A percentile compares a stretch with the other conserved stretches of the same genome.
Conservation (phyloP, 1,140 invertebrate genomes). For the Ceratosolen solmsi region DNA sequence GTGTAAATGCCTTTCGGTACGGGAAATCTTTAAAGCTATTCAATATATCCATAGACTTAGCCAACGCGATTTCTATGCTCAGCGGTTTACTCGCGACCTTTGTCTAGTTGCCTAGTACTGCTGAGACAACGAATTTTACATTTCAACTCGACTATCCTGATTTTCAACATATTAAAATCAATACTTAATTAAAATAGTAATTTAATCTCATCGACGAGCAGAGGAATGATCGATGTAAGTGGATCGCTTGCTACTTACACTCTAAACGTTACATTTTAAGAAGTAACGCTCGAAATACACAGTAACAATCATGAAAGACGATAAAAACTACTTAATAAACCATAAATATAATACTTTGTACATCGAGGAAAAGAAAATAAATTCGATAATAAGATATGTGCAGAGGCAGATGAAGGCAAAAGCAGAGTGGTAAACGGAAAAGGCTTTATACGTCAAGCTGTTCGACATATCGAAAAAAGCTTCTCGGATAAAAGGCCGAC, state of each 20-base stretch:
- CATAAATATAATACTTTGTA: neutral
- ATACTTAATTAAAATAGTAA: too few species aligned
- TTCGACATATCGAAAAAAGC: neutral
- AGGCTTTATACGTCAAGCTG: neutral
- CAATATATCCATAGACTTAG: neutral
- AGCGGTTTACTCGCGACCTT: neutral
- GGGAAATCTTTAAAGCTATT: constrained; percentile 1
- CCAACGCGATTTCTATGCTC: neutral
- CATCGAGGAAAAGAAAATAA: neutral
- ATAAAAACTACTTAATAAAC: neutral
- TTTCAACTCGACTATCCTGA: neutral
- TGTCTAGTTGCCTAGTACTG: neutral
- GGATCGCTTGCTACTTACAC: too few species aligned
- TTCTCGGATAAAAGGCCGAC: neutral
- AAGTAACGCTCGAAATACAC: too few species aligned
- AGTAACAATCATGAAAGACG: neutral
- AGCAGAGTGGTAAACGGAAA: neutral
- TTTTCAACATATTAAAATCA: neutral
- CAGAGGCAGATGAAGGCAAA: neutral
- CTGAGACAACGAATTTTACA: neutral
- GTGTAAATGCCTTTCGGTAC: neutral
- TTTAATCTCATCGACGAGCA: too few species aligned
- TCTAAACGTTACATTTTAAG: too few species aligned
- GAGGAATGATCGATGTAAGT: too few species aligned
- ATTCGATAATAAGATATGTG: neutral